Evolutionary conservation across 2,888 invertebrate species (phyloP), one percentile per base, ranked within the genome.

Genomic region (Mimachlamys varia): DNA sequence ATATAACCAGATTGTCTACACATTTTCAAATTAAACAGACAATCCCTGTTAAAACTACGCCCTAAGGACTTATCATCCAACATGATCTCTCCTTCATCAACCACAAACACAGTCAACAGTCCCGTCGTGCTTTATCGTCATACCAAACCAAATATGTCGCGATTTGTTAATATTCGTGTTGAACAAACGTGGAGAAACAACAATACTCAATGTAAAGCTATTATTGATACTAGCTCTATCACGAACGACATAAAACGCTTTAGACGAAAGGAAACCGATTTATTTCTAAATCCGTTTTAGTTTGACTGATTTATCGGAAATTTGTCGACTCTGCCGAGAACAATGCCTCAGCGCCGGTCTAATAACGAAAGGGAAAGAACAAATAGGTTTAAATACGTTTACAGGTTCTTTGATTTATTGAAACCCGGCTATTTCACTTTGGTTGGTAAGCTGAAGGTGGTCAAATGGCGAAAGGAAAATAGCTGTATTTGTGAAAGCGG

Each of bases 241-340:
- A 62, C n/a, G 22, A 22, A n/a, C 22, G n/a, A 22, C 22, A 62
- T 62, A 22, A 62, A 62, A 22, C 22, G n/a, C 62, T 22, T 2
- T 3, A 44, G 44, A 44, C 44, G 62, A 62, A 62, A 62, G 62
- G 62, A 62, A 62, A n/a, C 0, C 22, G 62, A 62, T 62, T 62
- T 62, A 22, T 62, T 62, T 62, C 62, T n/a, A n/a, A n/a, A 19
- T 22, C 62, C 62, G 62, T n/a, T 62, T 62, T 62, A 17, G n/a
- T 62, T 62, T 62, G 62, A 62, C 62, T 62, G 62, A 62, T 62
- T 62, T 62, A 62, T 62, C 62, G 62, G 62, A 22, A 17, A 62
- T 62, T 62, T 62, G 62, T 62, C 62, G n/a, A 62, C 62, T 62
- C n/a, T 62, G 7, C 62, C 22, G 62, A 62, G 62, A 62, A 62